Evolutionary conservation across 2,113 vertebrate species (phyloP).

Genomic region (Stercorarius parasiticus): DNA sequence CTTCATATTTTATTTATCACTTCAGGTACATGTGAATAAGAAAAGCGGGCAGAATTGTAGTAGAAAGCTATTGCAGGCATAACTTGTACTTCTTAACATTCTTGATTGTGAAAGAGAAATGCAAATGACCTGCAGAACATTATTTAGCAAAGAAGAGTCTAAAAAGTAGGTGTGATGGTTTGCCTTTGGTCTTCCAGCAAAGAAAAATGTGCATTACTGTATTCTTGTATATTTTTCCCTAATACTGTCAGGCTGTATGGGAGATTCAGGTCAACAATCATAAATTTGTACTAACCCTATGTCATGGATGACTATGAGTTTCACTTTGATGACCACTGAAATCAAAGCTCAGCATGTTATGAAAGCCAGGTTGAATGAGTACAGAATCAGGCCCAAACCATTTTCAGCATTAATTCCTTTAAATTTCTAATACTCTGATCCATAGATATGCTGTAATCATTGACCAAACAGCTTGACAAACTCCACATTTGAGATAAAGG

Average conservation of each 20-base stretch:
- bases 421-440: background rate
- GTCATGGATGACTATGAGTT: background rate
- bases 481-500: background rate
- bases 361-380: background rate
- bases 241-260: background rate
- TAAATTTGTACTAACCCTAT: background rate
- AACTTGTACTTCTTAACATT: background rate
- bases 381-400: background rate
- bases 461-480: background rate
- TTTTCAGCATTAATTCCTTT: background rate
- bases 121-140: background rate
- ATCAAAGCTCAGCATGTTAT: background rate
- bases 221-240: background rate
- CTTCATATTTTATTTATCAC: background rate
- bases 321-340: background rate
- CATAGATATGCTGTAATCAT: background rate
- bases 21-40: background rate
- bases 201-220: background rate
- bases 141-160: background rate
- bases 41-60: background rate
- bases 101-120: background rate
- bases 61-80: background rate
- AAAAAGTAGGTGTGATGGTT: background rate
- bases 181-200: background rate
- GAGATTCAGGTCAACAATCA: background rate